Evolutionary conservation across 2,113 vertebrate species (phyloP).

Genomic region (Pipra filicauda): DNA sequence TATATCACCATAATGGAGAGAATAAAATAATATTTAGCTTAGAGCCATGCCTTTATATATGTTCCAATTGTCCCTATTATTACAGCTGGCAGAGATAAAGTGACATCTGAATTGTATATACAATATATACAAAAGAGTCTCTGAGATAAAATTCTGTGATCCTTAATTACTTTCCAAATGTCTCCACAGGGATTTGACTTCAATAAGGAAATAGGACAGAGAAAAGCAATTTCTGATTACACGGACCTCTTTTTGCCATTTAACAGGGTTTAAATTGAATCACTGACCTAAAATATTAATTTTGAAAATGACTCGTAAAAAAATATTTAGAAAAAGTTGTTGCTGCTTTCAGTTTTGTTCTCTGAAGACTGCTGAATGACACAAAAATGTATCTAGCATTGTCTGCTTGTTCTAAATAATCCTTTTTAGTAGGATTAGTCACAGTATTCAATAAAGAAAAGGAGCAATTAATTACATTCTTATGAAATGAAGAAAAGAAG

Average conservation of each 20-base stretch:
- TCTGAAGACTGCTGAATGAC: conserved; percentile 59
- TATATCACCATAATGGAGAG: not conserved
- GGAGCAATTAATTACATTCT: conserved; percentile 65
- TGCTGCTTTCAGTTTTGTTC: conserved; percentile 53
- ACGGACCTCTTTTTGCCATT: conserved; percentile 43
- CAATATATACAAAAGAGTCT: conserved; percentile 11
- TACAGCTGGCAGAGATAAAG: conserved; percentile 37
- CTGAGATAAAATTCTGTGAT: conserved; percentile 29
- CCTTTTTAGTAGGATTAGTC: conserved; percentile 68
- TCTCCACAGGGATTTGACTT: conserved; percentile 48
- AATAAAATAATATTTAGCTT: conserved; percentile 46
- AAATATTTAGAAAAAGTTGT: conserved; percentile 24
- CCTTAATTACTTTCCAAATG: conserved; percentile 49
- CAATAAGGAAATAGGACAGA: not conserved
- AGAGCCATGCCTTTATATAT: conserved; percentile 13
- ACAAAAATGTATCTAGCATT: conserved; percentile 39
- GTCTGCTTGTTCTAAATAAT: conserved; percentile 65
- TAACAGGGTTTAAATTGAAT: conserved; percentile 56
- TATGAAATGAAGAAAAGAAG: conserved; percentile 56
- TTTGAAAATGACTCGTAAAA: conserved; percentile 61
- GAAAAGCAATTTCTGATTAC: conserved; percentile 54
- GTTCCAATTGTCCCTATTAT: conserved; percentile 29
- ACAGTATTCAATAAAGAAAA: conserved; percentile 68
- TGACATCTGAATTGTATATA: not conserved
- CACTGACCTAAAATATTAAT: conserved; percentile 63